Base-by-base conservation (phyloP, 53 echinoderm and acorn worm genomes). In the Glandiceps talaboti region DNA sequence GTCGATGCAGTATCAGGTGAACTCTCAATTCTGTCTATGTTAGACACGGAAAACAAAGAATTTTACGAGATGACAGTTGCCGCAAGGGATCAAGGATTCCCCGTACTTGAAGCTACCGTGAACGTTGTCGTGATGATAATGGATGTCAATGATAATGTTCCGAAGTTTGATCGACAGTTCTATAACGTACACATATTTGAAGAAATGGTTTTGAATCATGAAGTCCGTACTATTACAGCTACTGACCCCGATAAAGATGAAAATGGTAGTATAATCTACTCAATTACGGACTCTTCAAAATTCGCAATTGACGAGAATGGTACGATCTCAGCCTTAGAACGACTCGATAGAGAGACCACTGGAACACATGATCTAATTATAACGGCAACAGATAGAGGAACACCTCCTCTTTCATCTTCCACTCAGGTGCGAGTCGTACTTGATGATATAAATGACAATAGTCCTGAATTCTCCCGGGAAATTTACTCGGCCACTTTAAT, bases 101-200 rank as follows among this genome's bases (percentile, higher is more conserved):
- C 91, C 30, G 84, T 75, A 26, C 92, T 86, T 64, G 82, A 32
- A 72, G 82, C 90, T 0, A 85, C 79, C 27, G 81, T 88, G 26
- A 76, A 75, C 31, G 83, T 94, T 30, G 90, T 86, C 27, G 81
- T 94, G 77, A 75, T 76, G 64, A 74, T 94, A 76, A 80, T 86
- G 26, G 94, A 94, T 78, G 33, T 79, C 74, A 94, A 94, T 31
- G 94, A 94, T 79, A 94, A 94, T 30, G 84, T 84, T 74, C 94
- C 94, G 0, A 76, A 32, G 31, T 94, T 94, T 86, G 80, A 83
- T 26, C 73, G 86, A 75, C 29, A 79, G 14, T 73, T 76, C 10
- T 94, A 92, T 45, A 89, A 90, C 77, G 90, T 92, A 81, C 76
- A 78, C 14, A 86, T 94, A 28, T 77, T 83, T 1, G 94, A 94